Conservation (phyloP, 2,888 invertebrate species). For the Morpho deidamia region DNA sequence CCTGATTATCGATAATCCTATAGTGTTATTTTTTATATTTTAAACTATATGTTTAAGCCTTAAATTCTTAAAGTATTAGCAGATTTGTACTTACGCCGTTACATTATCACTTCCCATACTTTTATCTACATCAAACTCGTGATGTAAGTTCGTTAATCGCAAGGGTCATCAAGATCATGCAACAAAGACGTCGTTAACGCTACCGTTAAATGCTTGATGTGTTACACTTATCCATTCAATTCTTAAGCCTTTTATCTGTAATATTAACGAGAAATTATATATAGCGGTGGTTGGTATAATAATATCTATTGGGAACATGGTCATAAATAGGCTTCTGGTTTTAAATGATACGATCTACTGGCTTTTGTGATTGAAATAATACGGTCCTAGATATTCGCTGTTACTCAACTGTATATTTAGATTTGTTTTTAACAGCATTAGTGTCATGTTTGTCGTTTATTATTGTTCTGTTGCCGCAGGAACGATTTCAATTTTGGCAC, state of each 20-base stretch:
- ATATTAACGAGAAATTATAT: neutral
- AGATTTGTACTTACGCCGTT: neutral
- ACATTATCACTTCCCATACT: constrained; percentile 13
- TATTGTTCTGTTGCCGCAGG: constrained; percentile 12
- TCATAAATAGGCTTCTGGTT: constrained; percentile 8
- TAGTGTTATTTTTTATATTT: no score
- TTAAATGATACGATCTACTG: constrained; percentile 5
- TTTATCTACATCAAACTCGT: constrained; percentile 17
- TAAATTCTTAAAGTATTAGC: no score
- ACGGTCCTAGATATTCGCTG: constrained; percentile 6
- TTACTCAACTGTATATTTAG: constrained; percentile 5
- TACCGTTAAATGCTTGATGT: constrained; percentile 25
- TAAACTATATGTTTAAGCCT: no score
- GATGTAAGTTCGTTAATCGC: constrained; percentile 17
- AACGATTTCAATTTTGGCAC: constrained; percentile 17
- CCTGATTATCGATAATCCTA: no score
- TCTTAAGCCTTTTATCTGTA: constrained; percentile 1
- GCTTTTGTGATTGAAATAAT: constrained; percentile 13
- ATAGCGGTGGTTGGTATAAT: neutral
- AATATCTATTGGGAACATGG: neutral
- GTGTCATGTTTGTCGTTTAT: constrained; percentile 19
- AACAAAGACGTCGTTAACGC: constrained; percentile 25
- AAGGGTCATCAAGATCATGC: constrained; percentile 26
- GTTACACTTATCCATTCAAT: constrained; percentile 14
- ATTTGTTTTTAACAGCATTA: constrained; percentile 17